Conservation (phyloP, 1,140 invertebrate species). For the Conopomorpha cramerella region DNA sequence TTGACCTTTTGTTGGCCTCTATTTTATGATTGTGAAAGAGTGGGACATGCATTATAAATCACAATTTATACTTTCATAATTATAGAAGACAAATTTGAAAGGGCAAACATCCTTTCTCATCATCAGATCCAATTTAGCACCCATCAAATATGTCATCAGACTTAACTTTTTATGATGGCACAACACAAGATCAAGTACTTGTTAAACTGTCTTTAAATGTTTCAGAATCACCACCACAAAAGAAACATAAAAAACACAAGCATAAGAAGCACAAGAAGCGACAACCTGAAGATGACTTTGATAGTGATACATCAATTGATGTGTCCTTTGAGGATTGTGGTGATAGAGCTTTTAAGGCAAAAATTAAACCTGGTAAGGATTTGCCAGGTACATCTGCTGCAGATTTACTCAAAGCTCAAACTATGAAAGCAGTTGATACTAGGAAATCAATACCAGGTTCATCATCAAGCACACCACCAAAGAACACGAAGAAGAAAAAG, state of each 20-base stretch:
- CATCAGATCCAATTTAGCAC: too few relatives aligned
- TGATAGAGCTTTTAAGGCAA: constrained; percentile 58
- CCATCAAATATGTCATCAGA: too few relatives aligned
- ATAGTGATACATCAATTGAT: constrained; percentile 55
- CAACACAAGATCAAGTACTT: too few relatives aligned
- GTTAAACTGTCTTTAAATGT: not conserved
- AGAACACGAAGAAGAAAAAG: constrained; percentile 62
- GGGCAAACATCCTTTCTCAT: not conserved
- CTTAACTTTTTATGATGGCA: too few relatives aligned
- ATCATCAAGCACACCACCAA: constrained; percentile 50
- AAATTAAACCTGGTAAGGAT: constrained; percentile 50
- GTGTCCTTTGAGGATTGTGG: constrained; percentile 48
- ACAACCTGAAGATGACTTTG: constrained; percentile 52
- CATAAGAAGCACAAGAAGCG: constrained; percentile 72
- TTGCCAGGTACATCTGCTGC: constrained; percentile 46
- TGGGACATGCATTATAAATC: not conserved
- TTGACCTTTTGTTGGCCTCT: too few relatives aligned
- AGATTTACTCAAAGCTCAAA: constrained; percentile 47
- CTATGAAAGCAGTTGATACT: constrained; percentile 32
- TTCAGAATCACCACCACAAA: constrained; percentile 39
- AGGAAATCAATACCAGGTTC: constrained; percentile 39
- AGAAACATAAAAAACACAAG: constrained; percentile 68
- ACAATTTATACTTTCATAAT: not conserved
- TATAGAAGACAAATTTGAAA: not conserved
- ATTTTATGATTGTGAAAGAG: too few relatives aligned